Evolutionary conservation across 2,888 invertebrate genomes (phyloP), one percentile per base, ranked within the genome.

Genomic region (Sphaeridia pumilis): DNA sequence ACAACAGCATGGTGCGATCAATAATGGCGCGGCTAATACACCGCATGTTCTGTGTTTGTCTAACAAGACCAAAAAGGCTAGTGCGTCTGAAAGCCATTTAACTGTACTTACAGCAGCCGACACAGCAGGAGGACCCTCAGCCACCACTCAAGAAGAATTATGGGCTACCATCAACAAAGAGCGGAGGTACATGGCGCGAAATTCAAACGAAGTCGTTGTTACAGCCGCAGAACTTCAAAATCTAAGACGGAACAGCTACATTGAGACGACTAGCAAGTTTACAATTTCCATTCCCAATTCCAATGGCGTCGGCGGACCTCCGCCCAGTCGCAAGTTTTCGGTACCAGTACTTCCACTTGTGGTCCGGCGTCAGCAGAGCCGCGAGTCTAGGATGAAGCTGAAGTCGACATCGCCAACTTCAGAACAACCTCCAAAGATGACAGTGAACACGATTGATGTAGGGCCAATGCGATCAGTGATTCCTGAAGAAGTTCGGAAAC

Each of bases 341-440:
- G 52, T 41, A 28, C 52, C 52, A 21, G 46, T 52, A 22, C 38
- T 52, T 10, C 52, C 36, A 58, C 66, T 50, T 63, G 66, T 28
- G 63, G 64, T 52, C 55, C 65, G 48, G 60, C 67, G 57, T 25
- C 54, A 59, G 46, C 68, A 67, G 54, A 65, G 65, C 27, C 66
- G 65, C 60, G 65, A 67, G 22, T 38, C 38, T 17, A 7, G 38
- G 38, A 5, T 38, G 7, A n/a, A n/a, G n/a, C 38, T 17, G 17
- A 38, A 38, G 20, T 38, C 20, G 17, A 7, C 12, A 12, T 38
- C 38, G 5, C 38, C 38, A 17, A 14, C 38, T 20, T n/a, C n/a
- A n/a, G n/a, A n/a, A n/a, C n/a, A n/a, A n/a, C 5, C 7, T 14
- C 20, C 38, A 5, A 31, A 10, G 31, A 7, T 10, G 7, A 38